These are phyloP conservation scores for Conus betulinus DNA, from an alignment of 1,140 invertebrate species.

Conservation along the genomic window DNA sequence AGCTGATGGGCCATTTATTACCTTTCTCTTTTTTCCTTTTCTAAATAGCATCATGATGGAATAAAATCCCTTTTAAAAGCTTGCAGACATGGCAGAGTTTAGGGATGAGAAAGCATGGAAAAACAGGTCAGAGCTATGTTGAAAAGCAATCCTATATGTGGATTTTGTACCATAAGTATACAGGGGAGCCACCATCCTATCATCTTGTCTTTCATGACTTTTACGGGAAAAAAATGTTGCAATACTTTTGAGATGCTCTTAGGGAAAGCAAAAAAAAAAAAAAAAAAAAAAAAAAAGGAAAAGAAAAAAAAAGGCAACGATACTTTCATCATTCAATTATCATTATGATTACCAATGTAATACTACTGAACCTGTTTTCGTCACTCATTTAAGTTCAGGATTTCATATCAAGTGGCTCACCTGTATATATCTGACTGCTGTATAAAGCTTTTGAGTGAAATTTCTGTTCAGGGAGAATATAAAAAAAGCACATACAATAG, in stretches of 20 bases:
- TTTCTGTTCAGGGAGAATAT: neutral
- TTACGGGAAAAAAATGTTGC: too few species aligned
- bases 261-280: too few species aligned
- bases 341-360: too few species aligned
- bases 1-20: neutral
- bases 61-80: neutral
- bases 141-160: too few species aligned
- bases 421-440: neutral
- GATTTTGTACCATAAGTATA: neutral
- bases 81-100: neutral
- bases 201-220: too few species aligned
- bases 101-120: neutral
- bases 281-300: too few species aligned
- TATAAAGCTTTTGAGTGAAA: neutral
- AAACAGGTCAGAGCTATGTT: neutral
- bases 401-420: neutral
- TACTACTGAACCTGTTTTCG: too few species aligned
- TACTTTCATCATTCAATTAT: too few species aligned
- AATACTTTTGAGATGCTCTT: too few species aligned
- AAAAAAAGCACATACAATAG: neutral
- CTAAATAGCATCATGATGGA: too few species aligned
- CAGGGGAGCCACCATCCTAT: neutral
- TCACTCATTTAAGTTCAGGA: neutral
- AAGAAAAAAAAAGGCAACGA: too few species aligned
- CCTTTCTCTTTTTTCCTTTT: too few species aligned